A percentile compares a stretch with the other conserved stretches of the same genome.
phyloP scores from a whole-genome alignment of 2,888 invertebrate species.

The Drosophila maculinotata region DNA sequence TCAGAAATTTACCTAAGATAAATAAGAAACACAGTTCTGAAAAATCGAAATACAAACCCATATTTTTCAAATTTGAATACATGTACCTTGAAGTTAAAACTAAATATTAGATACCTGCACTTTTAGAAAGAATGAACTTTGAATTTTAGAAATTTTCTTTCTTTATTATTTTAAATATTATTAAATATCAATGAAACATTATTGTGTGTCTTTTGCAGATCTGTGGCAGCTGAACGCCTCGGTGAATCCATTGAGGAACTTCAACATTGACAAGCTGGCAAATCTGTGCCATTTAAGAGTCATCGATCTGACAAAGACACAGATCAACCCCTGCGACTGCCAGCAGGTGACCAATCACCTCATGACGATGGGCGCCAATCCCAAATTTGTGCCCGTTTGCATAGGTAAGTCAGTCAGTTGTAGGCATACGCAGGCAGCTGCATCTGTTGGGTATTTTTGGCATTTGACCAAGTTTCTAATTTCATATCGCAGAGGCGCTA shows the following conservation, averaged over 20 bases:
- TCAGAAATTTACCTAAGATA: no score
- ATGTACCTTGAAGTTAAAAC: no score
- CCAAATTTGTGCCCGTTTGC: conserved; percentile 81
- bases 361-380: conserved; percentile 72
- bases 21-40: no score
- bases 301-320: conserved; percentile 86
- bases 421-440: conserved; percentile 33
- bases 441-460: conserved; percentile 68
- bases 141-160: no score
- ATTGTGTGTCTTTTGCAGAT: conserved; percentile 76
- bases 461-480: conserved; percentile 59
- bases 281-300: conserved; percentile 87
- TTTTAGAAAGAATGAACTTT: no score
- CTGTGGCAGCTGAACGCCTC: conserved; percentile 88
- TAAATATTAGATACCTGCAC: no score
- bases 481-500: conserved; percentile 65
- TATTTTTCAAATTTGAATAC: no score
- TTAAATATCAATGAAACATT: neutral
- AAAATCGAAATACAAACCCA: no score
- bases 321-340: conserved; percentile 79
- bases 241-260: conserved; percentile 86
- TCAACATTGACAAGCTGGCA: conserved; percentile 86
- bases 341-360: conserved; percentile 82
- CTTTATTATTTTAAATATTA: neutral
- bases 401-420: conserved; percentile 82